Base-by-base conservation (phyloP, 2,888 invertebrate genomes). In the Apodemia mormo region DNA sequence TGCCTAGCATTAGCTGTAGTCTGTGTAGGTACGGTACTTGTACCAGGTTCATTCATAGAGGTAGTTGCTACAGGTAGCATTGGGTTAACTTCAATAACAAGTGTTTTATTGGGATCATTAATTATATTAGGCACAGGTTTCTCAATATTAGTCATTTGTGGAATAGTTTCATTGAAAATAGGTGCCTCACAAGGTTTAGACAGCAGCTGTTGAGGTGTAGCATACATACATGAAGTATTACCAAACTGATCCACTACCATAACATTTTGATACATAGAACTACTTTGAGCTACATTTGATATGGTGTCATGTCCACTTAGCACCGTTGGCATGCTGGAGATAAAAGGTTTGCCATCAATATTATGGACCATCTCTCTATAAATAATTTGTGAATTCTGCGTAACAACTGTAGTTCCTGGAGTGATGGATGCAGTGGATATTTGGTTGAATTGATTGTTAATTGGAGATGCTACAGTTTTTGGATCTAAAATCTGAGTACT, bases 361-460 rank as follows among this genome's bases (percentile, higher is more conserved):
- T 87, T 92, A 70, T 92, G 91, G 6, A 93, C 89, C 89, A 91
- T 91, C 80, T 93, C 93, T 76, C 91, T 85, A 77, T 93, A 93
- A 74, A 93, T 88, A 70, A 93, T 90, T 77, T 93, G 93, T 29
- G 93, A 92, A 73, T 92, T 92, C 75, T 92, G 91, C 54, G 90
- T 90, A 54, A 93, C 90, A 43, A 92, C 91, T 61, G 93, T 91
- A 9, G 92, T 89, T 30, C 88, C 85, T 10, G 90, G 89, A 40
- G 89, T 88, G 65, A 89, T 88, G 2, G 86, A 78, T 68, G 84
- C 81, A 33, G 88, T 76, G 58, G 85, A 77, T 71, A 90, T 79
- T 72, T 86, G 86, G 74, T 85, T 86, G 71, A 90, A 86, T 68
- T 88, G 90, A 74, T 84, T 86, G 66, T 81, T 77, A 72, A 87